Base-by-base conservation (phyloP, 2,888 invertebrate species). In the Latrodectus hesperus region DNA sequence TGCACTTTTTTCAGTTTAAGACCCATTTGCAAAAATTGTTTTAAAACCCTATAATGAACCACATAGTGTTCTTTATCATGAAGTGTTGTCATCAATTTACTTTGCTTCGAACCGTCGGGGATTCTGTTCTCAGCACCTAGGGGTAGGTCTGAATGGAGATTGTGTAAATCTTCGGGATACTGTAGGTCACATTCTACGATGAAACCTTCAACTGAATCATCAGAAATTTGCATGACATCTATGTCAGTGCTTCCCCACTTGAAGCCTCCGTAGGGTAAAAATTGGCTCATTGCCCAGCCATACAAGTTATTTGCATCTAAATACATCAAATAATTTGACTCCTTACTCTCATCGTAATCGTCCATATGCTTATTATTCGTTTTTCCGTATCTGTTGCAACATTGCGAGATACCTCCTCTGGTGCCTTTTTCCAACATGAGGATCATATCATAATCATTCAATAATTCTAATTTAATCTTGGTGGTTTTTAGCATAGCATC, bases 391-490 rank as follows among this genome's bases (percentile, higher is more conserved):
- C 89, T 75, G n/a, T 84, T 79, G 16, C 55, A 74, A 55, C 67
- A 73, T 17, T 75, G 77, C 55, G 75, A 80, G 60, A 88, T 55
- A 16, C 84, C 81, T 5, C 84, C 90, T 91, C 89, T 74, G 91
- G n/a, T n/a, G n/a, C n/a, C n/a, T n/a, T n/a, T n/a, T n/a, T n/a
- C n/a, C n/a, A n/a, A n/a, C n/a, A n/a, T n/a, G n/a, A n/a, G n/a
- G n/a, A n/a, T n/a, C n/a, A n/a, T n/a, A n/a, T n/a, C n/a, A n/a
- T n/a, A n/a, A n/a, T n/a, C n/a, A n/a, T n/a, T n/a, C n/a, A n/a
- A n/a, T n/a, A n/a, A n/a, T n/a, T n/a, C n/a, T n/a, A n/a, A 84
- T 84, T 53, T 53, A 10, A 90, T 64, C 38, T 90, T 89, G 77
- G 77, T 80, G 17, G 90, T 53, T 12, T 53, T 53, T 53, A 53